Percentiles rank a stretch among this genome's conserved stretches.
Conservation (phyloP, 2,113 vertebrate genomes). For the Syngnathoides biaculeatus region DNA sequence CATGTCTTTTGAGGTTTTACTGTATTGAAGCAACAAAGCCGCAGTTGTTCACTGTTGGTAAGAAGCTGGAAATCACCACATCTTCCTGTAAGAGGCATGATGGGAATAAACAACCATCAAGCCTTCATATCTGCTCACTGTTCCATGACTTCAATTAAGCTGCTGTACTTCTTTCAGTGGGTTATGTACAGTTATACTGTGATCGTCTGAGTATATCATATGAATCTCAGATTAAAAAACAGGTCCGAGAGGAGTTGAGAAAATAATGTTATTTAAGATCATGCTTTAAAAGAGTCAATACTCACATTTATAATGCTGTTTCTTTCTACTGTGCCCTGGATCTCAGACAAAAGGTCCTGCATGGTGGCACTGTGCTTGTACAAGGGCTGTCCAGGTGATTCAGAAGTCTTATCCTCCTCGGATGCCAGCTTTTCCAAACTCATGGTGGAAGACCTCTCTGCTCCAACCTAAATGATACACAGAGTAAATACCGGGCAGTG, state of each 20-base stretch:
- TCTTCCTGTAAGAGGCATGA: constrained; percentile 23
- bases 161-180: neutral
- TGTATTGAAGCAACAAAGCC: neutral
- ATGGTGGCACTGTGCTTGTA: constrained; percentile 28
- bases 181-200: neutral
- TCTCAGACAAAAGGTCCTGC: constrained; percentile 47
- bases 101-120: constrained; percentile 41
- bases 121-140: constrained; percentile 43
- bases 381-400: neutral
- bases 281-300: constrained; percentile 5
- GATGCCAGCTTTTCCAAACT: neutral
- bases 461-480: constrained; percentile 20
- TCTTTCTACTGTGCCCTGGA: constrained; percentile 50
- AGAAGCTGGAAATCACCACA: constrained; percentile 49
- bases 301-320: constrained; percentile 62
- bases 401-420: constrained; percentile 9
- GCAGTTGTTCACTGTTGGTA: neutral
- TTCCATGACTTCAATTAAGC: constrained; percentile 5
- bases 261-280: neutral
- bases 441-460: constrained; percentile 27
- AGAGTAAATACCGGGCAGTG: constrained; percentile 34
- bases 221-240: neutral
- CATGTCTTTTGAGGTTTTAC: neutral
- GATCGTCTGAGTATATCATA: neutral
- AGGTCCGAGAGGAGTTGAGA: neutral